A percentile compares a stretch with the other conserved stretches of the same genome.
Evolutionary conservation across 2,113 vertebrate species (phyloP).

Genomic region (Phyllostomus hastatus): DNA sequence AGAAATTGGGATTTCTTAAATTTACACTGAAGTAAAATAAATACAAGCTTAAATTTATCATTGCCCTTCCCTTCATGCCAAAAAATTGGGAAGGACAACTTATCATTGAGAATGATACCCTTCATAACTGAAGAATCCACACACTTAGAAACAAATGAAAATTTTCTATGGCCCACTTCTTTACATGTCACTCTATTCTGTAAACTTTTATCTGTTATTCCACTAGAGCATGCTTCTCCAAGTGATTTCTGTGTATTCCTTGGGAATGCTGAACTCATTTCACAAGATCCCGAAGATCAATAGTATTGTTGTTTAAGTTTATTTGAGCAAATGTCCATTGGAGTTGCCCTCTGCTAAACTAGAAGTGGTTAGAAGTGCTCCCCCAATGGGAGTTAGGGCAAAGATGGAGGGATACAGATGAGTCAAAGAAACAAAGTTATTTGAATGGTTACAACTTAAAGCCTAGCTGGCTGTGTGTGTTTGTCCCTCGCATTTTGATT

Average conservation of each 20-base stretch:
- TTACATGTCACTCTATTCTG: neutral
- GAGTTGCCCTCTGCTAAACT: neutral
- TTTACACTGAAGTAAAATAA: neutral
- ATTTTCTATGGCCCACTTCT: neutral
- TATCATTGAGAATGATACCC: neutral
- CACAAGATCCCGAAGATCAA: neutral
- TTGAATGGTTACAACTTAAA: neutral
- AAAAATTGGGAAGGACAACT: neutral
- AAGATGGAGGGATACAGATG: neutral
- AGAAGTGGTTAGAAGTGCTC: neutral
- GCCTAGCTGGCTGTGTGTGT: no score
- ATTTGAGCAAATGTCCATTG: neutral
- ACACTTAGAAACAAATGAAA: neutral
- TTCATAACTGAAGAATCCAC: neutral
- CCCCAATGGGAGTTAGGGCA: neutral
- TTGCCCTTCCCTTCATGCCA: neutral
- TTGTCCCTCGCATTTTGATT: neutral
- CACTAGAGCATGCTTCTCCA: neutral
- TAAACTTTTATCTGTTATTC: neutral
- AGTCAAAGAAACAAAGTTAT: neutral
- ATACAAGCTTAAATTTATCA: neutral
- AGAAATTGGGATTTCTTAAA: neutral
- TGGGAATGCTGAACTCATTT: rapidly evolving
- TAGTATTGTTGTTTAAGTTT: neutral
- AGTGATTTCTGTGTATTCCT: neutral